Conservation (phyloP, 2,888 invertebrate genomes). For the Geotrupes spiniger region DNA sequence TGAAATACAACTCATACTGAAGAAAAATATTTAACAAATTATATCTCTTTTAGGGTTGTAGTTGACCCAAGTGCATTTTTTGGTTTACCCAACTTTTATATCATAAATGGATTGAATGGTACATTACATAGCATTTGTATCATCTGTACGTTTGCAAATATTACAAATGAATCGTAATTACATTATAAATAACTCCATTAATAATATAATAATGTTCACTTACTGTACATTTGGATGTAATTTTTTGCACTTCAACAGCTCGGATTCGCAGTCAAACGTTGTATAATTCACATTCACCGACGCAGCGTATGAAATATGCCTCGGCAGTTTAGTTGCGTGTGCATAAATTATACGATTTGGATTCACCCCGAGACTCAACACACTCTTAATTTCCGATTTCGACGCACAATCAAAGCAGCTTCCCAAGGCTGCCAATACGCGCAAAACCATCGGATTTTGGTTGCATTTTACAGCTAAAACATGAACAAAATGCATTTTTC, state of each 20-base stretch:
- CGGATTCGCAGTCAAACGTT: constrained; percentile 10
- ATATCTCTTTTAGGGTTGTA: too few relatives aligned
- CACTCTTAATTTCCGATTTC: constrained; percentile 6
- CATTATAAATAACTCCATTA: not conserved
- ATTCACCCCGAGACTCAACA: not conserved
- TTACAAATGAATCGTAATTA: too few relatives aligned
- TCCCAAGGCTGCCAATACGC: constrained; percentile 2
- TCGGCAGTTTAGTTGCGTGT: constrained; percentile 2
- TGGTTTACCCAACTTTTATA: too few relatives aligned
- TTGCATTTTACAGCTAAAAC: constrained; percentile 13
- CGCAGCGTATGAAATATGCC: constrained; percentile 8
- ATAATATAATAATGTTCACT: not conserved
- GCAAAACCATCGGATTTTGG: constrained; percentile 10
- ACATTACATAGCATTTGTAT: too few relatives aligned
- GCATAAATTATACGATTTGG: constrained; percentile 13
- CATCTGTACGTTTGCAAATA: not conserved
- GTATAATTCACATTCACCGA: constrained; percentile 1
- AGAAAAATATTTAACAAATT: too few relatives aligned
- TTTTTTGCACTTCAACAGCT: constrained; percentile 19
- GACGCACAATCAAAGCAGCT: constrained; percentile 12
- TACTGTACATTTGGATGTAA: constrained; percentile 6
- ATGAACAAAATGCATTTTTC: not conserved
- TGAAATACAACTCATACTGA: too few relatives aligned
- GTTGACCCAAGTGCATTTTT: too few relatives aligned
- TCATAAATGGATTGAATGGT: too few relatives aligned